These are phyloP conservation scores for Choristoneura fumiferana DNA, from an alignment of 1,140 invertebrate genomes.

Conservation along the genomic window DNA sequence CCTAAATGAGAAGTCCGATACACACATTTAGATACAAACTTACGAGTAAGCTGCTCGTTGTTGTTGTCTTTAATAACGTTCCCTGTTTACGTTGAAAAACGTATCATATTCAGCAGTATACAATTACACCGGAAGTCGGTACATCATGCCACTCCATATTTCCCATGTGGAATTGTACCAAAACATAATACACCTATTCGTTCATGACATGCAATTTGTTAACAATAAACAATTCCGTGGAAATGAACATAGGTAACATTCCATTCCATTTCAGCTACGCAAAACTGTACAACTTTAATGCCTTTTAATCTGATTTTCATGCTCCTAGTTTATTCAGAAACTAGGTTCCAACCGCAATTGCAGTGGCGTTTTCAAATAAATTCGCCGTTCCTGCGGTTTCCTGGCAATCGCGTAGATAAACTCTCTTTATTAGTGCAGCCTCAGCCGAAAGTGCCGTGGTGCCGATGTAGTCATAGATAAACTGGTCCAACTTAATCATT, in stretches of 20 bases:
- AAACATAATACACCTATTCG: background rate
- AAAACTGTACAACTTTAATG: conserved; percentile 10
- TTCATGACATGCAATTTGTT: background rate
- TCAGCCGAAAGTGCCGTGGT: conserved; percentile 6
- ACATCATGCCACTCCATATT: background rate
- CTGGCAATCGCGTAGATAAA: conserved; percentile 13
- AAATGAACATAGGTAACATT: background rate
- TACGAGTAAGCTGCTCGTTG: too few species aligned
- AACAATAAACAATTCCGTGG: background rate
- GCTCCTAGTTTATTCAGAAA: conserved; percentile 15
- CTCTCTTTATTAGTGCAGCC: conserved; percentile 17
- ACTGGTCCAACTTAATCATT: conserved; percentile 17
- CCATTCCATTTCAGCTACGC: background rate
- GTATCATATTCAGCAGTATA: background rate
- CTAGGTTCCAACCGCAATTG: conserved; percentile 10
- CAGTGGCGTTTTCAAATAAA: conserved; percentile 15
- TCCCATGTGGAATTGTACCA: conserved; percentile 2
- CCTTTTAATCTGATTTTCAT: conserved; percentile 13
- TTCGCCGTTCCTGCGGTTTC: conserved; percentile 4
- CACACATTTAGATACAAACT: too few species aligned
- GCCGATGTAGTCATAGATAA: conserved; percentile 8
- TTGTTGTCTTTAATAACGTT: too few species aligned
- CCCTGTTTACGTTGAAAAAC: too few species aligned
- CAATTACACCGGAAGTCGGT: background rate
- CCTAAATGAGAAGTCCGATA: too few species aligned